These are phyloP conservation scores for Drosophila longiperda DNA, from an alignment of 2,888 invertebrate species.

Conservation along the genomic window DNA sequence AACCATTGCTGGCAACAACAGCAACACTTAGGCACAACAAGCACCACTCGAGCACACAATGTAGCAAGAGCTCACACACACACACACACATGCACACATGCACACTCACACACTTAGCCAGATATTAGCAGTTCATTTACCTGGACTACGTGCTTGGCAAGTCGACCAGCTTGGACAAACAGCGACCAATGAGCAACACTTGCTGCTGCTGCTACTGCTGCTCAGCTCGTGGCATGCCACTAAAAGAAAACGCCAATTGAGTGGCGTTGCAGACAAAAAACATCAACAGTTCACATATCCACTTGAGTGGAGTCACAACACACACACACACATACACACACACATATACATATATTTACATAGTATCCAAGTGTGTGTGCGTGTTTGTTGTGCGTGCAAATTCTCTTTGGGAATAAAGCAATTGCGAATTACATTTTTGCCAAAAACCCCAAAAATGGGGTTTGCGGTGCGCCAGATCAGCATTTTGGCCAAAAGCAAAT, in stretches of 20 bases:
- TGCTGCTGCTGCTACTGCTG: neutral
- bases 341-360: constrained; percentile 29
- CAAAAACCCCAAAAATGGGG: constrained; percentile 18
- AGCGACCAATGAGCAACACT: constrained; percentile 11
- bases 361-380: neutral
- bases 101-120: constrained; percentile 26
- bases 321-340: neutral
- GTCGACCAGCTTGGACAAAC: constrained; percentile 42
- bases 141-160: constrained; percentile 66
- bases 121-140: constrained; percentile 74
- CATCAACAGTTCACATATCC: constrained; percentile 54
- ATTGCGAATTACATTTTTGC: constrained; percentile 46
- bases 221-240: constrained; percentile 44
- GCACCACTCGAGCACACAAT: constrained; percentile 51
- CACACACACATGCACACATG: constrained; percentile 19
- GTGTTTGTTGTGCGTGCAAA: constrained; percentile 5
- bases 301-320: constrained; percentile 17
- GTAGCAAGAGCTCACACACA: constrained; percentile 34
- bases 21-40: constrained; percentile 60
- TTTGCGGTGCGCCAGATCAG: constrained; percentile 24
- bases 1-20: constrained; percentile 46
- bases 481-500: constrained; percentile 30
- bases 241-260: constrained; percentile 70
- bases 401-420: constrained; percentile 29
- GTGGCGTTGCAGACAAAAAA: constrained; percentile 41